Conservation (phyloP, 2,797 vertebrate species). For the Diplodus puntazzo region DNA sequence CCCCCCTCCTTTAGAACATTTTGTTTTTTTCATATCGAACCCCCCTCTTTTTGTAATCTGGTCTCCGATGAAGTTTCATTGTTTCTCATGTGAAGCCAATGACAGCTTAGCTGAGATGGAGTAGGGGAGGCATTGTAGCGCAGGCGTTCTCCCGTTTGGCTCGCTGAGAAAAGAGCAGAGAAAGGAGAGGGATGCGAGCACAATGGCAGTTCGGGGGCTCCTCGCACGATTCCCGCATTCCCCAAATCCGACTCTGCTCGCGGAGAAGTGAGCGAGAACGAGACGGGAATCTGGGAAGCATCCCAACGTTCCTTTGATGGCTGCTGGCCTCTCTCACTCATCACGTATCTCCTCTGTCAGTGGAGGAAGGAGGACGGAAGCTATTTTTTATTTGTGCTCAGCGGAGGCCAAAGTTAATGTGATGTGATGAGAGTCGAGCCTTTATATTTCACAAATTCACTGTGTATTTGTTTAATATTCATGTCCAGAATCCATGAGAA, state of each 20-base stretch:
- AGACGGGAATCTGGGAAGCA: conserved; percentile 75
- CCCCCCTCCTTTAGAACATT: conserved; percentile 58
- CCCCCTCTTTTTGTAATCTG: conserved; percentile 84
- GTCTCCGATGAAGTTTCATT: conserved; percentile 91
- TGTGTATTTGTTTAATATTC: conserved; percentile 13
- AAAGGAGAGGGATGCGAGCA: conserved; percentile 69
- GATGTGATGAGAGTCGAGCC: not conserved
- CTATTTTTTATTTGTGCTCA: conserved; percentile 35
- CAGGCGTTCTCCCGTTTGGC: conserved; percentile 82
- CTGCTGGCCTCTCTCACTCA: conserved; percentile 68
- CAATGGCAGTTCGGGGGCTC: conserved; percentile 77
- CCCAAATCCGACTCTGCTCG: conserved; percentile 69
- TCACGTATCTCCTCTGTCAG: conserved; percentile 48
- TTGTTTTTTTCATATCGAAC: conserved; percentile 67
- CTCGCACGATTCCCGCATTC: conserved; percentile 72
- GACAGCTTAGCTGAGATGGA: conserved; percentile 87
- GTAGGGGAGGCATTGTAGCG: conserved; percentile 82
- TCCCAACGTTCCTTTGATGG: conserved; percentile 77
- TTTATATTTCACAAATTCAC: not conserved
- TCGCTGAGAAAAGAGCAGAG: conserved; percentile 81
- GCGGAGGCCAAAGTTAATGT: conserved; percentile 40
- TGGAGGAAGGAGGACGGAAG: conserved; percentile 28
- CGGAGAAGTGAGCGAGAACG: conserved; percentile 59
- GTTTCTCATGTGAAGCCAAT: conserved; percentile 89
- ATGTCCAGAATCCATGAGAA: not conserved